Conservation (phyloP, 2,113 vertebrate species). For the Motacilla alba region DNA sequence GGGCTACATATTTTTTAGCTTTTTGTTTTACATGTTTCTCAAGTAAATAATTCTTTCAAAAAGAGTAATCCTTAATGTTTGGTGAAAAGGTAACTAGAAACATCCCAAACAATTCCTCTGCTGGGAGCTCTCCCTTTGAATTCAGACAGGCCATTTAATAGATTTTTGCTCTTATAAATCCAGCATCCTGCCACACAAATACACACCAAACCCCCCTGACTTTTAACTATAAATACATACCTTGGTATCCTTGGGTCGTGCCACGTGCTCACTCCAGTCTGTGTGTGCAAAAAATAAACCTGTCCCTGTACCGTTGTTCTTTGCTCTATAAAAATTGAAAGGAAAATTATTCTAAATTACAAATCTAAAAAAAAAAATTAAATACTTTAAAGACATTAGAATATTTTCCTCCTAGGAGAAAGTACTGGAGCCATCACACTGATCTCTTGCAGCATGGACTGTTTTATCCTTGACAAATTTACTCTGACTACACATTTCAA, state of each 20-base stretch:
- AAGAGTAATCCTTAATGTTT: neutral
- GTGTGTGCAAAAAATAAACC: slow-evolving; percentile 96
- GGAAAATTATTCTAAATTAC: neutral
- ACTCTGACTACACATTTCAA: neutral
- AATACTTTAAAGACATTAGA: neutral
- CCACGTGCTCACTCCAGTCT: slow-evolving; percentile 97
- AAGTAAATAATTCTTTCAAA: neutral
- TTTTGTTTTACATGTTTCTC: neutral
- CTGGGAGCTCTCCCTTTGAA: neutral
- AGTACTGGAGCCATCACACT: neutral
- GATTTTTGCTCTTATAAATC: neutral
- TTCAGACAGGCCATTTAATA: neutral
- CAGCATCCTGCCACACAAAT: neutral
- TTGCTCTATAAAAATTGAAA: slow-evolving; percentile 72
- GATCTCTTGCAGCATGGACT: neutral
- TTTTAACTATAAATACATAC: slow-evolving; percentile 52
- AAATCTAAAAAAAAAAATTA: neutral
- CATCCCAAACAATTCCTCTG: neutral
- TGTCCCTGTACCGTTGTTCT: slow-evolving; percentile 96
- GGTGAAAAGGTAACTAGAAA: neutral
- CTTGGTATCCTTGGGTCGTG: slow-evolving; percentile 96
- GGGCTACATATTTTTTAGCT: rapidly evolving
- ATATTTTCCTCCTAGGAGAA: neutral
- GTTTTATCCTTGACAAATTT: neutral
- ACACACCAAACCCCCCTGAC: rapidly evolving